A percentile compares a stretch with the other conserved stretches of the same genome.
Conservation (phyloP, 92 coral and sea anemone species). For the Montipora capitata region DNA sequence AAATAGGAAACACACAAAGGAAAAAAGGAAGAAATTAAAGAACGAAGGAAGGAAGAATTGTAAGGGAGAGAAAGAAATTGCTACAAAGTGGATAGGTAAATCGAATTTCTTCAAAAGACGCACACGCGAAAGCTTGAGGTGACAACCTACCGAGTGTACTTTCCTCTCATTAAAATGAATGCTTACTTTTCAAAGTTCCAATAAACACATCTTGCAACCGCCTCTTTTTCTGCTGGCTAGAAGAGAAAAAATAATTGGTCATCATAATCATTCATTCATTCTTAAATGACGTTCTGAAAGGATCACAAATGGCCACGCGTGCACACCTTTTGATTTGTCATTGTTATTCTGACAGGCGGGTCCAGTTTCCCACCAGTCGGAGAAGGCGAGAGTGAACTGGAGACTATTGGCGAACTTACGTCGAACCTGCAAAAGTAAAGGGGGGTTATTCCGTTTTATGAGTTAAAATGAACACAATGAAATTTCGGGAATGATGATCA, state of each 20-base stretch:
- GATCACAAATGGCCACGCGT: neutral
- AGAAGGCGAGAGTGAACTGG: constrained; percentile 77
- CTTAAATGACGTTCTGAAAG: neutral
- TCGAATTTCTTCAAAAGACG: no score
- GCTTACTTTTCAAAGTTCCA: constrained; percentile 95
- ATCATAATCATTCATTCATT: no score
- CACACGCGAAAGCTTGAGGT: no score
- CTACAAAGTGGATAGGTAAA: no score
- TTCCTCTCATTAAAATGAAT: neutral
- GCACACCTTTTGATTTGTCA: constrained; percentile 71
- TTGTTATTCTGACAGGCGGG: constrained; percentile 81
- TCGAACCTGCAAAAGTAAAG: constrained; percentile 68
- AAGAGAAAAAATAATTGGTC: neutral
- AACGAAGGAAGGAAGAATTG: no score
- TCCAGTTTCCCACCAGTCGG: constrained; percentile 81
- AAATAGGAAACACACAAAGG: no score
- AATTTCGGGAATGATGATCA: neutral
- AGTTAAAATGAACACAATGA: neutral
- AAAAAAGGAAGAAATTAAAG: no score
- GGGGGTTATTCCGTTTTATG: neutral
- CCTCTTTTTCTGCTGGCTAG: constrained; percentile 70
- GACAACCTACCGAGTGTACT: no score
- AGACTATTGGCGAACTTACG: constrained; percentile 78
- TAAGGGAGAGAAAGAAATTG: neutral
- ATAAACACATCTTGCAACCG: constrained; percentile 80